Evolutionary conservation across 2,797 vertebrate species (phyloP).

Genomic region (Crossoptilon crossoptilon): DNA sequence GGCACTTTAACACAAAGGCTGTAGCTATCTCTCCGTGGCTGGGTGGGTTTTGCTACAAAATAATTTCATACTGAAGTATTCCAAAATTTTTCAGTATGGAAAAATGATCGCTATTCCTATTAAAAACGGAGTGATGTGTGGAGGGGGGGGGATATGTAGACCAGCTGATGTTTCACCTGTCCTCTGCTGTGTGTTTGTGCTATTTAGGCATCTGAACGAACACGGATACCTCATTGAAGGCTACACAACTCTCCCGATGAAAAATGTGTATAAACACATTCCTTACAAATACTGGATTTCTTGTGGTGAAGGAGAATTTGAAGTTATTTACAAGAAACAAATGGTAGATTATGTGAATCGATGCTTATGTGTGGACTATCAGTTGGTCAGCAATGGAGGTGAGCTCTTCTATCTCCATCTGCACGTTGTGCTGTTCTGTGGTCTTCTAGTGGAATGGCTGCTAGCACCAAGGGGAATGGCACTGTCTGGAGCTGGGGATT

Average conservation of each 20-base stretch:
- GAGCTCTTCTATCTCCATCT: background rate
- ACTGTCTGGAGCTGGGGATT: background rate
- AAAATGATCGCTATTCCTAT: background rate
- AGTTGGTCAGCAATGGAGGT: background rate
- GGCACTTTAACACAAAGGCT: fast-evolving
- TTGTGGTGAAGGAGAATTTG: slow-evolving; percentile 49
- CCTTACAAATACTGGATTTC: slow-evolving; percentile 91
- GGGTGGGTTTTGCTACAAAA: background rate
- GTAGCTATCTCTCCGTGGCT: fast-evolving
- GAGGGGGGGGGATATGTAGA: background rate
- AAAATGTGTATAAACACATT: slow-evolving; percentile 47
- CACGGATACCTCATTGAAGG: slow-evolving; percentile 88
- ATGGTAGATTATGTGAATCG: slow-evolving; percentile 69
- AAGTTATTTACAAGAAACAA: slow-evolving; percentile 86
- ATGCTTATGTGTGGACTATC: slow-evolving; percentile 51
- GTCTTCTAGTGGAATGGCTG: background rate
- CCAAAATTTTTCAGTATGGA: background rate
- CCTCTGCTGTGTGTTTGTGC: background rate
- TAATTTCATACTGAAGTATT: background rate
- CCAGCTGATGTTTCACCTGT: background rate
- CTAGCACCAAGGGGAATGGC: background rate
- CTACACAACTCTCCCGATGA: slow-evolving; percentile 52
- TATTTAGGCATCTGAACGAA: slow-evolving; percentile 75
- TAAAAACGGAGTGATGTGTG: background rate
- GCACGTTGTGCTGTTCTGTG: fast-evolving